phyloP scores from a whole-genome alignment of 2,113 vertebrate species.

The Sorex araneus region DNA sequence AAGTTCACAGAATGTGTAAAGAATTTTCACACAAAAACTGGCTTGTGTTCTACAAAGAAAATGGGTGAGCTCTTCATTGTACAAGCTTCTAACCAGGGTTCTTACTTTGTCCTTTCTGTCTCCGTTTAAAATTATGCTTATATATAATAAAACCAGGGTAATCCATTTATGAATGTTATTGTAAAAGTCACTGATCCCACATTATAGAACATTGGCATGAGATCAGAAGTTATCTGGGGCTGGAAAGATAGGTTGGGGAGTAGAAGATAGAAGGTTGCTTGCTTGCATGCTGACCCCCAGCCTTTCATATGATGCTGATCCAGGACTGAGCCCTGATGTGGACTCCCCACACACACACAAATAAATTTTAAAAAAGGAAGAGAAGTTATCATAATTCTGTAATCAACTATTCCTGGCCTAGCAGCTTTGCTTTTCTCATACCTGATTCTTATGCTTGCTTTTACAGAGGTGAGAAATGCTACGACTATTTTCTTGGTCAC shows the following conservation, averaged over 20 bases:
- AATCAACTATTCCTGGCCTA: neutral
- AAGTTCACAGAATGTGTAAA: constrained; percentile 94
- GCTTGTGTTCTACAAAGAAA: constrained; percentile 96
- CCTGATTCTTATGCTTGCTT: neutral
- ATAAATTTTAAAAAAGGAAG: no score
- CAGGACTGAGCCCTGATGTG: no score
- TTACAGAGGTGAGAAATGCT: neutral
- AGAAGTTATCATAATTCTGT: neutral
- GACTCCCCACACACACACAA: no score
- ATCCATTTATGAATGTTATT: constrained; percentile 33
- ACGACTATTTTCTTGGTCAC: neutral
- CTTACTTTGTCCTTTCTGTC: constrained; percentile 41
- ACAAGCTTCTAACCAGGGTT: constrained; percentile 23
- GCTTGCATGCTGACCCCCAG: no score
- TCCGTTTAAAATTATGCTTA: constrained; percentile 52
- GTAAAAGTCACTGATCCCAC: constrained; percentile 1
- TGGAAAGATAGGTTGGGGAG: no score
- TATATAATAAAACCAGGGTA: constrained; percentile 44
- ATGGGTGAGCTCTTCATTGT: constrained; percentile 90
- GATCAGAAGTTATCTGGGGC: no score
- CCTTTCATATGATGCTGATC: no score
- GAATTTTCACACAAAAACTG: constrained; percentile 99
- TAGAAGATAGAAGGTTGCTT: no score
- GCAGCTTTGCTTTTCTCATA: neutral
- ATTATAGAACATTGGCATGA: neutral